Conservation (phyloP, 2,888 invertebrate genomes). For the Elegia similella region DNA sequence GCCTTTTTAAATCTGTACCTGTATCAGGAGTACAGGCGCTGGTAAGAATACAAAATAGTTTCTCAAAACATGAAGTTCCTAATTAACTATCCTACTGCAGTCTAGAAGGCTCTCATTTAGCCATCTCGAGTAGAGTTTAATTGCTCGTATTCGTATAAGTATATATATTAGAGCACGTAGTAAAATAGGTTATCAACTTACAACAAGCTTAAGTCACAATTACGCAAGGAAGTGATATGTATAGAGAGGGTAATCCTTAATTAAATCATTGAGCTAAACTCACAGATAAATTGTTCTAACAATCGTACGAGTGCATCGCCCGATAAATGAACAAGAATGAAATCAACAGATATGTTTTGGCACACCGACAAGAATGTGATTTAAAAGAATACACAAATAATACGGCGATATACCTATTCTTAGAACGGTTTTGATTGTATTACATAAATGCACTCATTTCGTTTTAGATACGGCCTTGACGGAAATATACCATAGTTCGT, state of each 20-base stretch:
- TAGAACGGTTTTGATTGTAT: constrained; percentile 15
- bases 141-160: no score
- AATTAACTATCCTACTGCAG: no score
- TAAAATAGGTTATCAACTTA: neutral
- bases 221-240: constrained; percentile 9
- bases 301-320: constrained; percentile 53
- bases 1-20: no score
- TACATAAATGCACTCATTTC: constrained; percentile 20
- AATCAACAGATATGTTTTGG: constrained; percentile 35
- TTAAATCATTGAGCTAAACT: constrained; percentile 24
- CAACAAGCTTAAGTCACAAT: neutral
- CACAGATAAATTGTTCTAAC: constrained; percentile 35
- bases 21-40: constrained; percentile 88
- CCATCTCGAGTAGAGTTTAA: no score
- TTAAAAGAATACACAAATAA: constrained; percentile 38
- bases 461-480: constrained; percentile 8
- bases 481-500: neutral
- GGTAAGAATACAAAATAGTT: constrained; percentile 69
- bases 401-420: constrained; percentile 14
- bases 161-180: neutral
- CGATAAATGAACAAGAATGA: constrained; percentile 39
- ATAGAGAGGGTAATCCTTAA: constrained; percentile 18
- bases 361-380: constrained; percentile 38
- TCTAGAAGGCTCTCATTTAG: no score
- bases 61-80: neutral